Evolutionary conservation across 1,140 invertebrate species (phyloP), one percentile per base, ranked within the genome.

Genomic region (Neoseiulus cucumeris): DNA sequence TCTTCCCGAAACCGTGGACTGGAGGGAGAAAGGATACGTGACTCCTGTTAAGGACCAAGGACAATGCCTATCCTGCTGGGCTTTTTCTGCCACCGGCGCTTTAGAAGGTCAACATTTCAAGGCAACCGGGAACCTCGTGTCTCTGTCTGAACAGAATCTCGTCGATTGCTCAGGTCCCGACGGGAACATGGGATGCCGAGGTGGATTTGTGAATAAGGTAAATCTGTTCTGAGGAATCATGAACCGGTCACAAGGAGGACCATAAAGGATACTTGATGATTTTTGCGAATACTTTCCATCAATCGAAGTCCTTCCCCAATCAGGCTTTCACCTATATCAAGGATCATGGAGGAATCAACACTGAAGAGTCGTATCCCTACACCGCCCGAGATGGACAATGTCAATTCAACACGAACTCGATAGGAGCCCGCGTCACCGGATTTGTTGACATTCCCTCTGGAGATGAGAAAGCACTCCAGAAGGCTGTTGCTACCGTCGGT

Each of bases 11-110:
- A 9, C 75, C 17, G 83, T 94, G 66, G 91, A 98, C 76, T 97
- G 93, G 94, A 82, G 87, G 70, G 72, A 80, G 64, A 76, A 85
- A 67, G 91, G 76, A 17, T 75, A 75, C 67, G 78, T 79, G 9
- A 79, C 78, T 1, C 69, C 71, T 14, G 75, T 80, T 6, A 77
- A 77, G 66, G 72, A 78, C 68, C 78, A 79, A 71, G 75, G 73
- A 18, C 45, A 70, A 30, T 76, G 75, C 65, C 75, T 72, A 14
- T 72, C 71, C n/a, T 76, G 74, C 65, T 75, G 71, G 70, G 72
- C 74, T 2, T 75, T 75, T 65, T 67, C 69, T 33, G 72, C 44
- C 25, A 78, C 77, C 64, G 78, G 79, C 12, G 75, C 79, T 1
- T 71, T 81, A n/a, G 80, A 81, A 70, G 79, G 78, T 30, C 80